Evolutionary conservation across 2,113 vertebrate genomes (phyloP).

Genomic region (Zosterops pallidus): DNA sequence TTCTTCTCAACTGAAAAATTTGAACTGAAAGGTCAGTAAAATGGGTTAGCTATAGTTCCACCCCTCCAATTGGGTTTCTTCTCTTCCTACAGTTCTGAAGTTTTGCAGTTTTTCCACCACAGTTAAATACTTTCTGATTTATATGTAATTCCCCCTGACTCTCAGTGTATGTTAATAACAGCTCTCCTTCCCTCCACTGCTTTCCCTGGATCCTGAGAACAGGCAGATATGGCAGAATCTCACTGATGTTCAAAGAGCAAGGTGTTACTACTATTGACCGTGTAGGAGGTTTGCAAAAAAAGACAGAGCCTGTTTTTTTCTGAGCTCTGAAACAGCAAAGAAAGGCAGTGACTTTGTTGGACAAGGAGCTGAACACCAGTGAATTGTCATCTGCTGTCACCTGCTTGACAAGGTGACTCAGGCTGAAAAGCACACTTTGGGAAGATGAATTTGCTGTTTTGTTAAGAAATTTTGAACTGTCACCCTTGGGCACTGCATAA

Average conservation of each 20-base stretch:
- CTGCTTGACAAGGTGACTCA: constrained; percentile 42
- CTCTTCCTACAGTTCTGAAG: not conserved
- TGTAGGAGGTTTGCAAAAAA: not conserved
- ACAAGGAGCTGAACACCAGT: not conserved
- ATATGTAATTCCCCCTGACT: not conserved
- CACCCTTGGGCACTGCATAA: constrained; percentile 16
- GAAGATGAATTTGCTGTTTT: constrained; percentile 58
- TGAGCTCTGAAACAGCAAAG: not conserved
- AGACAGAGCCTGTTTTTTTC: not conserved
- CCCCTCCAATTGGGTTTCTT: not conserved
- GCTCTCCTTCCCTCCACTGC: not conserved
- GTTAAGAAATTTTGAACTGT: constrained; percentile 40
- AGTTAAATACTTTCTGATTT: not conserved
- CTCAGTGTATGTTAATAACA: not conserved
- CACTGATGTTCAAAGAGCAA: not conserved
- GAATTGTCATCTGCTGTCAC: constrained; percentile 32
- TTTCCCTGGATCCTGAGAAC: not conserved
- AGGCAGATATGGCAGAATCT: not conserved
- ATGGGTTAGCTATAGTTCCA: not conserved
- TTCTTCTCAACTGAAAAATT: not conserved
- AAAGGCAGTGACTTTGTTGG: not conserved
- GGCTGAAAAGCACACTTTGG: not conserved
- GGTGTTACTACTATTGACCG: not conserved
- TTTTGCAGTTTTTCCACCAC: not conserved
- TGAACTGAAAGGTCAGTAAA: not conserved